These are phyloP conservation scores for Uromys caudimaculatus DNA, from an alignment of 2,797 vertebrate species.

Conservation along the genomic window DNA sequence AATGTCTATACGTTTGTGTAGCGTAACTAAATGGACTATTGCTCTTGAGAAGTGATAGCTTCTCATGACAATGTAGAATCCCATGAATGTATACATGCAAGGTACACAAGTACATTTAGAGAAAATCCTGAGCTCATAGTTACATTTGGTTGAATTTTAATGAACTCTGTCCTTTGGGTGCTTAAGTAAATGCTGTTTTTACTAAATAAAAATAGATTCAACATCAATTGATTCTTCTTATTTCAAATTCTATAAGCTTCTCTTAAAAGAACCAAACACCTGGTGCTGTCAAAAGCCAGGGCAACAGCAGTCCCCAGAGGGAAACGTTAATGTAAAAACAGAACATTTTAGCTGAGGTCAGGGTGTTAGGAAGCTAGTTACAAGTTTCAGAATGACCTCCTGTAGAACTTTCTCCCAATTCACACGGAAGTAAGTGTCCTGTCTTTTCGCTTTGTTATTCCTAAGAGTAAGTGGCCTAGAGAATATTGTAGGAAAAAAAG, in stretches of 20 bases:
- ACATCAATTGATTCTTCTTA: not conserved
- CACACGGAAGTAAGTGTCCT: not conserved
- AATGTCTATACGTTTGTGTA: not conserved
- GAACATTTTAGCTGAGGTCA: not conserved
- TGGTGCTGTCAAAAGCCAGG: not conserved
- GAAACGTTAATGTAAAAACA: not conserved
- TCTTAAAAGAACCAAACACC: not conserved
- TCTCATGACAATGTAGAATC: not conserved
- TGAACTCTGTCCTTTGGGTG: not conserved
- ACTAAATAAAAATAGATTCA: not conserved
- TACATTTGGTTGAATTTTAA: not conserved
- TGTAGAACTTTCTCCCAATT: no score
- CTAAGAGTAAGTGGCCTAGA: not conserved
- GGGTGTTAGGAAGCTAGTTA: not conserved
- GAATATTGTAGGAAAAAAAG: not conserved
- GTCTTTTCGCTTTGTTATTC: not conserved
- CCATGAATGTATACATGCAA: accelerated
- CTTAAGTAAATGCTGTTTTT: not conserved
- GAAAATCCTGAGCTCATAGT: not conserved
- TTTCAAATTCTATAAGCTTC: not conserved
- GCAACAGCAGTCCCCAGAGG: not conserved
- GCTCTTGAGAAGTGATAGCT: not conserved
- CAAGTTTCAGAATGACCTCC: not conserved
- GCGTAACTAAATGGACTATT: not conserved
- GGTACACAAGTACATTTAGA: not conserved